A percentile compares a stretch with the other conserved stretches of the same genome.
Conservation (phyloP, 1,140 invertebrate genomes). For the Micrasema longulum region DNA sequence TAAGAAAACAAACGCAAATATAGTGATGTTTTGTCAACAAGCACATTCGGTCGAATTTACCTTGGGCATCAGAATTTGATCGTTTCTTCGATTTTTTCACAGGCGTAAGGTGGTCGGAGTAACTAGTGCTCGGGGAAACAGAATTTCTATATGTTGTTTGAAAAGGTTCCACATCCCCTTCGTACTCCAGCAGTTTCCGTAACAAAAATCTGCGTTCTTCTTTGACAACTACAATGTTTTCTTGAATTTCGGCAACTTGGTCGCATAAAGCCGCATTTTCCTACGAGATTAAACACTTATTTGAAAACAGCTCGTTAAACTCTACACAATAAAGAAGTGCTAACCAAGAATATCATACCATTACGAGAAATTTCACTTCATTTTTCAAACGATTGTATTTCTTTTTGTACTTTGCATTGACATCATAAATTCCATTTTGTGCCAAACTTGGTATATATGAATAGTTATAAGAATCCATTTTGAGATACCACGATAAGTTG, state of each 20-base stretch:
- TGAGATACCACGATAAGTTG: neutral
- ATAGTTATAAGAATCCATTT: slow-evolving; percentile 45
- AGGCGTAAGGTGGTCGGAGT: slow-evolving; percentile 52
- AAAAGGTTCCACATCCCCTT: slow-evolving; percentile 57
- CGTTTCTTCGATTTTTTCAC: slow-evolving; percentile 52
- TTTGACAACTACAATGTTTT: slow-evolving; percentile 76
- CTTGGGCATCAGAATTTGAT: slow-evolving; percentile 52
- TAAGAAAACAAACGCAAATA: too few species aligned
- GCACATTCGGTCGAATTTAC: slow-evolving; percentile 39
- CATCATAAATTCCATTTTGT: slow-evolving; percentile 49
- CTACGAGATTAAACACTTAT: slow-evolving; percentile 61
- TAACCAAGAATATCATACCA: slow-evolving; percentile 62
- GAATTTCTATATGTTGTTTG: slow-evolving; percentile 47
- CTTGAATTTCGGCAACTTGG: slow-evolving; percentile 80
- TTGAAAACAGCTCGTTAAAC: neutral
- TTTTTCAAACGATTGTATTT: slow-evolving; percentile 68
- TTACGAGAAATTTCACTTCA: slow-evolving; percentile 67
- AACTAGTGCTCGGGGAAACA: slow-evolving; percentile 50
- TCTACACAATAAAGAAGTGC: too few species aligned
- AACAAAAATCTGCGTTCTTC: slow-evolving; percentile 79
- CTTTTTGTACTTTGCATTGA: slow-evolving; percentile 67
- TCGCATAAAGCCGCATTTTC: slow-evolving; percentile 85
- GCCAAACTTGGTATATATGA: slow-evolving; percentile 42
- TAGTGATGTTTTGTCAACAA: too few species aligned
- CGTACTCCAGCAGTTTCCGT: slow-evolving; percentile 74